phyloP scores from a whole-genome alignment of 2,888 invertebrate species.

The Lapara coniferarum region DNA sequence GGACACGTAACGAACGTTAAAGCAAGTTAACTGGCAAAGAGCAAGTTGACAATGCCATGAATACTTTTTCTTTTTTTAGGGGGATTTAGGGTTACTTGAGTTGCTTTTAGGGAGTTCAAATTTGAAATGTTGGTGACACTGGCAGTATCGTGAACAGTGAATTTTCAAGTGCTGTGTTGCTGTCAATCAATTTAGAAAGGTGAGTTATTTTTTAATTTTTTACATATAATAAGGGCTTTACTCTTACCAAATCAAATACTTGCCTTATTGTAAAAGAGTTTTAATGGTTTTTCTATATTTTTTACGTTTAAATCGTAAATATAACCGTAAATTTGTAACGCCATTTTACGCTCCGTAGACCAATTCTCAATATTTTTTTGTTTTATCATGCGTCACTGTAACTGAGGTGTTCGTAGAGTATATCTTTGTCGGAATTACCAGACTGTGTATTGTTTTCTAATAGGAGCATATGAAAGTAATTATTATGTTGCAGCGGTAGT shows the following conservation, averaged over 20 bases:
- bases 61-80: too few species aligned
- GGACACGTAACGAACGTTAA: too few species aligned
- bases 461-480: neutral
- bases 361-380: slow-evolving; percentile 64
- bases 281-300: neutral
- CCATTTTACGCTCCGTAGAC: slow-evolving; percentile 77
- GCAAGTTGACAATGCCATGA: too few species aligned
- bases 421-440: slow-evolving; percentile 12
- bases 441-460: neutral
- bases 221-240: neutral
- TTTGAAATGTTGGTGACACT: too few species aligned
- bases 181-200: slow-evolving; percentile 78
- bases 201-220: slow-evolving; percentile 62
- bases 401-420: slow-evolving; percentile 34
- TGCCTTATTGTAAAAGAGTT: neutral
- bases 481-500: slow-evolving; percentile 9
- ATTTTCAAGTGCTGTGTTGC: slow-evolving; percentile 73
- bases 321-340: slow-evolving; percentile 68
- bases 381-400: slow-evolving; percentile 48
- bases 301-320: slow-evolving; percentile 35
- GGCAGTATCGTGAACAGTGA: slow-evolving; percentile 60
- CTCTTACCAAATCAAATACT: neutral
- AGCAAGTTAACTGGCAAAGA: too few species aligned
- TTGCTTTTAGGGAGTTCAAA: too few species aligned
- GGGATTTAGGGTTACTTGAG: too few species aligned